Evolutionary conservation across 2,888 invertebrate genomes (phyloP), one percentile per base, ranked within the genome.

Genomic region (Idaea aversata): DNA sequence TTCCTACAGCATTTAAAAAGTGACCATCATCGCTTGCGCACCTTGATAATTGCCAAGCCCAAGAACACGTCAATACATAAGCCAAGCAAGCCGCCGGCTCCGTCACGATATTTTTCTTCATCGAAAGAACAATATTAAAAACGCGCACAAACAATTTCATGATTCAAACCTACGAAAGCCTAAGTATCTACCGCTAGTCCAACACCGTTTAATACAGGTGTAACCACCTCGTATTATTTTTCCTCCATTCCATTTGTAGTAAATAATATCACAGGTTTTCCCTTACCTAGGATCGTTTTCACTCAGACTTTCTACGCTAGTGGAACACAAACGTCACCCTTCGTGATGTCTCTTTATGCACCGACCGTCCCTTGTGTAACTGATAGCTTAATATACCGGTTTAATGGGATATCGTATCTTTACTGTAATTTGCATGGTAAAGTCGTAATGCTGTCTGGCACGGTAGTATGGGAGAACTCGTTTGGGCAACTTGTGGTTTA

Each of bases 261-360:
- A 59, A 59, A 34, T 59, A 59, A 59, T 66, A 66, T 57, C 34
- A 34, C 34, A 36, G 59, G 70, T 75, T 74, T 79, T 73, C 72
- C 65, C 70, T 73, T 62, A 59, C 59, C 47, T 47, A 47, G 67
- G 75, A 77, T 80, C 77, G 77, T 77, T 86, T 87, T 87, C 85
- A 82, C 87, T 84, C 63, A 61, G 63, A 75, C 88, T 88, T 88
- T 88, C 88, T 85, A 85, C 79, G 78, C 77, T 80, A 87, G 81
- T 85, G 80, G 79, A 82, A 79, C 83, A 79, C 71, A 74, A 79
- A 72, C 73, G 78, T 75, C 75, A 76, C 77, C 75, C 77, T 75
- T 71, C 72, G 34, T 59, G 59, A 59, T 72, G 73, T 77, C 72
- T 76, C 76, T 75, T 70, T 74, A 75, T 73, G 66, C 70, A 72